phyloP scores from a whole-genome alignment of 2,888 invertebrate species.

The Himalopsyche anomala region DNA sequence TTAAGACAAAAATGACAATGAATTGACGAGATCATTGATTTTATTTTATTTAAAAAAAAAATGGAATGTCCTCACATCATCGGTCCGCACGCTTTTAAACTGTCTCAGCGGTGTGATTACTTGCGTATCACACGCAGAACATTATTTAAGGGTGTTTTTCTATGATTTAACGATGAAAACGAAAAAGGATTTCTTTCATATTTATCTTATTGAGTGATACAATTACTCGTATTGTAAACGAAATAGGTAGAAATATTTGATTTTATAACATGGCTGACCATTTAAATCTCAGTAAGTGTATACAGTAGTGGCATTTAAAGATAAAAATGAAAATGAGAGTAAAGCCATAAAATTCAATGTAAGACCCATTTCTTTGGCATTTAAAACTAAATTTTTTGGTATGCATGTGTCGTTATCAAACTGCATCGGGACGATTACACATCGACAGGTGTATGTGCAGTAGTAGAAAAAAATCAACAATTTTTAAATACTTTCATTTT shows the following conservation, averaged over 20 bases:
- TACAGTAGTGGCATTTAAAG: not conserved
- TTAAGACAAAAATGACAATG: no score
- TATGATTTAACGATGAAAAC: no score
- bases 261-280: not conserved
- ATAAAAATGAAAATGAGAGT: slow-evolving; percentile 20
- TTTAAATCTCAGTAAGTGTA: not conserved
- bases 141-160: no score
- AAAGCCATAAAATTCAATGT: not conserved
- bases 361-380: not conserved
- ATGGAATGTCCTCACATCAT: no score
- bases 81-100: no score
- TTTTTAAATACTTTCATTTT: no score
- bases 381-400: not conserved
- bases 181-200: no score
- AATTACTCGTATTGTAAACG: not conserved
- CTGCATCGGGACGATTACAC: not conserved
- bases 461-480: not conserved
- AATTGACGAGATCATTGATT: no score
- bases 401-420: not conserved
- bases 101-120: no score
- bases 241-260: not conserved
- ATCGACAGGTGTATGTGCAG: not conserved
- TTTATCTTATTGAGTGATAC: no score
- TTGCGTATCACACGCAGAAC: no score
- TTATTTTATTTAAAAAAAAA: no score